Conservation (phyloP, 1,140 invertebrate species). For the Cydia splendana region DNA sequence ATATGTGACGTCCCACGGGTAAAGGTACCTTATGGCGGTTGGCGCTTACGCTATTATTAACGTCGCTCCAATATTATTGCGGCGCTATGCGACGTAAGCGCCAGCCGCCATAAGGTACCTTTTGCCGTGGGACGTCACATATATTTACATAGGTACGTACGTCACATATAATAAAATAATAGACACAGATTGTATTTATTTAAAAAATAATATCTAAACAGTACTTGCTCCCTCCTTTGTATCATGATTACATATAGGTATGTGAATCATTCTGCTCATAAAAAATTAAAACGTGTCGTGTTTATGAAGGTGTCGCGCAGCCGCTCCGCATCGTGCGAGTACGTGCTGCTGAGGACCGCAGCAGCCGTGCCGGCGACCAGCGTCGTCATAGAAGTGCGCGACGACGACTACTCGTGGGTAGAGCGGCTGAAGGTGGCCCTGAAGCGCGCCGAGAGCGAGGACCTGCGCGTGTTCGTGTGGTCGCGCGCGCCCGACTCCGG, state of each 20-base stretch:
- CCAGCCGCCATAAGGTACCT: too few relatives aligned
- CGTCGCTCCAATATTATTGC: too few relatives aligned
- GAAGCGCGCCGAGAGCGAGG: constrained; percentile 80
- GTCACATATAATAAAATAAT: too few relatives aligned
- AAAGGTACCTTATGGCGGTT: too few relatives aligned
- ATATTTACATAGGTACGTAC: too few relatives aligned
- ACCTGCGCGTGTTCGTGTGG: constrained; percentile 86
- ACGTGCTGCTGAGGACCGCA: constrained; percentile 81
- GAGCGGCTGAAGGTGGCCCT: constrained; percentile 87
- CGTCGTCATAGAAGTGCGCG: constrained; percentile 82
- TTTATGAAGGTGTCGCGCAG: constrained; percentile 77
- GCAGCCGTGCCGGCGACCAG: constrained; percentile 61
- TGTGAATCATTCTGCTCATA: neutral
- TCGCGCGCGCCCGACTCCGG: constrained; percentile 81
- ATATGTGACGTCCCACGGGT: too few relatives aligned
- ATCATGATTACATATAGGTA: too few relatives aligned
- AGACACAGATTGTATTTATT: too few relatives aligned
- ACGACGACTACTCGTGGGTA: constrained; percentile 90
- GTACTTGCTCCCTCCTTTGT: neutral
- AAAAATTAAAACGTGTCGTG: neutral
- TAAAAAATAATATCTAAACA: too few relatives aligned
- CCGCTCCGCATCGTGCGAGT: constrained; percentile 79
- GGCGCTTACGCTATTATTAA: too few relatives aligned
- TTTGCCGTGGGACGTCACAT: too few relatives aligned
- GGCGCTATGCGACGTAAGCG: too few relatives aligned